Conservation (phyloP, 2,797 vertebrate species). For the Falco cherrug region DNA sequence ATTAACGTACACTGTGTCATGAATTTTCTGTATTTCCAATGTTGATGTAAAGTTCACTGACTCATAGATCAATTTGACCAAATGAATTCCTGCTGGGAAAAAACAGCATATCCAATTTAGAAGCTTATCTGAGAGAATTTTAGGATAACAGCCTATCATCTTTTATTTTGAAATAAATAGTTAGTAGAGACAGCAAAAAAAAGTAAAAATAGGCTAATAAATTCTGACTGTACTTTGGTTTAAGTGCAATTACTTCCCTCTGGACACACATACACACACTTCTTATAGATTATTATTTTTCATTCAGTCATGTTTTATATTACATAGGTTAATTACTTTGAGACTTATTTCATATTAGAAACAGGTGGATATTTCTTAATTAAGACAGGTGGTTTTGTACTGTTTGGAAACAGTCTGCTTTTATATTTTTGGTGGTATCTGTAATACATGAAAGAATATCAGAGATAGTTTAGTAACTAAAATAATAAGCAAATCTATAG, state of each 20-base stretch:
- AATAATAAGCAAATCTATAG: neutral
- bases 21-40: neutral
- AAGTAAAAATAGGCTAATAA: neutral
- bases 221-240: neutral
- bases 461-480: neutral
- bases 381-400: neutral
- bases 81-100: neutral
- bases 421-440: neutral
- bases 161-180: neutral
- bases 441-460: neutral
- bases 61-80: neutral
- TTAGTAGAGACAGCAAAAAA: neutral
- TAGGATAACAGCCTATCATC: neutral
- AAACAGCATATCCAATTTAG: neutral
- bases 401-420: neutral
- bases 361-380: neutral
- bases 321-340: neutral
- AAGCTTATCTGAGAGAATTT: neutral
- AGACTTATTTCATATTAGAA: neutral
- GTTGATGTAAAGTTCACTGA: neutral
- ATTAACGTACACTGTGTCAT: neutral
- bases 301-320: neutral
- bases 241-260: neutral
- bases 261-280: neutral
- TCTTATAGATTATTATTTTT: neutral